Conservation (phyloP, 2,888 invertebrate genomes). For the Troilus luridus region DNA sequence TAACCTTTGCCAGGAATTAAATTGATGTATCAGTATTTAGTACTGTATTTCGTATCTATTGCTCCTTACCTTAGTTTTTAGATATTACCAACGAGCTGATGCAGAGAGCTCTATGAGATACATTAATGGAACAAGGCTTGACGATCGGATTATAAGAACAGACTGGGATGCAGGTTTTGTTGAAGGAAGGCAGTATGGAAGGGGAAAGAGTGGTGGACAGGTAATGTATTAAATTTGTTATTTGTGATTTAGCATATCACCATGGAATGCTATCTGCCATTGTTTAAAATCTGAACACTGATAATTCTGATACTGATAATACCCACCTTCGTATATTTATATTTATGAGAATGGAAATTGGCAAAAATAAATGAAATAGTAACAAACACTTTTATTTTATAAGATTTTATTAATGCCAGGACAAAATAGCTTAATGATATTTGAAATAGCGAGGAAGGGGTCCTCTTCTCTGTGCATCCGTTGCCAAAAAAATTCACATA, state of each 20-base stretch:
- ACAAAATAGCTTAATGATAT: too few relatives aligned
- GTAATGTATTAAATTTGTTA: slow-evolving; percentile 71
- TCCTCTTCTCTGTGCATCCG: too few relatives aligned
- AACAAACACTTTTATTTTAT: too few relatives aligned
- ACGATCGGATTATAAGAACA: slow-evolving; percentile 95
- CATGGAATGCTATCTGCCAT: too few relatives aligned
- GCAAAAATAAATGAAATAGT: too few relatives aligned
- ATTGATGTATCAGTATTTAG: not conserved
- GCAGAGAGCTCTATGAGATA: slow-evolving; percentile 90
- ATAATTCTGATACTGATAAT: too few relatives aligned
- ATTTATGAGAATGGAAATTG: too few relatives aligned
- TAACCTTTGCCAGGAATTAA: not conserved
- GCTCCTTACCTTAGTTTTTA: slow-evolving; percentile 60
- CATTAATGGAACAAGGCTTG: slow-evolving; percentile 95
- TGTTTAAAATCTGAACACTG: too few relatives aligned
- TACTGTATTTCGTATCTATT: not conserved
- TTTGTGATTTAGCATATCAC: not conserved
- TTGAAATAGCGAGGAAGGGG: too few relatives aligned
- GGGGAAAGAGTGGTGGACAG: slow-evolving; percentile 98
- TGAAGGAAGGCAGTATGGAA: slow-evolving; percentile 97
- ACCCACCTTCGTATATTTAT: too few relatives aligned
- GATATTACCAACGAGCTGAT: slow-evolving; percentile 77
- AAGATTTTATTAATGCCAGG: too few relatives aligned
- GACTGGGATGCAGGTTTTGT: slow-evolving; percentile 99
- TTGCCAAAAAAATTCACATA: too few relatives aligned